phyloP scores from a whole-genome alignment of 2,888 invertebrate species.

The Parnassius apollo region DNA sequence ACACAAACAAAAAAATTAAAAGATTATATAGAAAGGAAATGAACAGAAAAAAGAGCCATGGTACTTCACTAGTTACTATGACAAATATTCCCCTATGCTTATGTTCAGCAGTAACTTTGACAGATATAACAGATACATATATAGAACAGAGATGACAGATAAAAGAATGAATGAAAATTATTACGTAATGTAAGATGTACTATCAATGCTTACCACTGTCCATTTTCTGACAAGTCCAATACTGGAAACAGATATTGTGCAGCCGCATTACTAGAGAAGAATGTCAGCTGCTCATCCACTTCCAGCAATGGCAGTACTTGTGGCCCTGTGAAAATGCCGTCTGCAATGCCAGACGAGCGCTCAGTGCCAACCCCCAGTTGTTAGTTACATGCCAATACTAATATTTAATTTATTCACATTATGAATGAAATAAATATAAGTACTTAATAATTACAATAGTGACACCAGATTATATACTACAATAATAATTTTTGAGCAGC shows the following conservation, averaged over 20 bases:
- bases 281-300: conserved; percentile 79
- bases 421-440: no score
- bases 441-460: no score
- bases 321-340: conserved; percentile 72
- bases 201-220: conserved; percentile 54
- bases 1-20: no score
- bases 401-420: conserved; percentile 8
- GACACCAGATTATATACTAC: no score
- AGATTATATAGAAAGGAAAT: no score
- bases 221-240: conserved; percentile 55
- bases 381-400: conserved; percentile 19
- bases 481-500: no score
- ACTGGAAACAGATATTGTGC: conserved; percentile 83
- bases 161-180: neutral
- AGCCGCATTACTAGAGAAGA: conserved; percentile 88
- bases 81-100: no score
- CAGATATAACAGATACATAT: no score
- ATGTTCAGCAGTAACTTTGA: no score
- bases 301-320: conserved; percentile 84
- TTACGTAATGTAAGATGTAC: neutral
- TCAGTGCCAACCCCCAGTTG: conserved; percentile 37
- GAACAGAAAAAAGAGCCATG: no score
- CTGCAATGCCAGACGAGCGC: conserved; percentile 49
- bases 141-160: no score
- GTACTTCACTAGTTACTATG: no score